Base-by-base conservation (phyloP, 2,797 vertebrate genomes). In the Heteromormyrus szaboi region DNA sequence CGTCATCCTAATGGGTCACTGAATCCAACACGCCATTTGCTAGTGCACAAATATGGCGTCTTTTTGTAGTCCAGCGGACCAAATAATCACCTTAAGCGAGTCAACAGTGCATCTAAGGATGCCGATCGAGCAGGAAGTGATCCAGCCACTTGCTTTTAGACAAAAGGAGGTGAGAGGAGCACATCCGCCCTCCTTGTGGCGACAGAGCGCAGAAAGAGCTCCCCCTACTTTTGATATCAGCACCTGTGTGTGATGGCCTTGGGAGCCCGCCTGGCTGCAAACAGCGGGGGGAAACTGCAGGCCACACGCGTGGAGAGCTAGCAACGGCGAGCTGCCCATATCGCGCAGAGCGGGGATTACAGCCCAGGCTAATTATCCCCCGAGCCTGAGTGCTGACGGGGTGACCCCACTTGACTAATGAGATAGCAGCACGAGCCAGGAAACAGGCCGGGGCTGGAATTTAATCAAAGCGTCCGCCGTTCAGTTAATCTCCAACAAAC, bases 281-380 rank as follows among this genome's bases (percentile, higher is more conserved):
- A 48, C 0, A 2, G 41, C 41, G 19, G 79, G 19, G 46, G n/a
- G 22, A 25, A 9, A 46, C 8, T 4, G 6, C 37, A 50, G 44
- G 22, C 81, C 81, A 51, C 81, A 22, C 46, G n/a, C 1, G 3
- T 3, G 19, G 44, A 84, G 41, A 87, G n/a, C 53, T 25, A 87
- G 37, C 0, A 14, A 41, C 12, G 41, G n/a, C 50, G 17, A 48
- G 4, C 14, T 4, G 50, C n/a, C 14, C 33, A 22, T 33, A 65
- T 19, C 4, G 22, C 62, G 54, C 29, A 14, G 62, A 59, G 54
- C 65, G 11, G 33, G 76, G 46, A 22, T 48, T 37, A 90, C 54
- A 81, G 86, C 83, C 76, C 90, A 12, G 59, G 50, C 88, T 90
- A 88, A 89, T 89, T 88, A 89, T 79, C 85, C 65, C 62, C 41